phyloP scores from a whole-genome alignment of 1,140 invertebrate species.

The Caerostris extrusa region DNA sequence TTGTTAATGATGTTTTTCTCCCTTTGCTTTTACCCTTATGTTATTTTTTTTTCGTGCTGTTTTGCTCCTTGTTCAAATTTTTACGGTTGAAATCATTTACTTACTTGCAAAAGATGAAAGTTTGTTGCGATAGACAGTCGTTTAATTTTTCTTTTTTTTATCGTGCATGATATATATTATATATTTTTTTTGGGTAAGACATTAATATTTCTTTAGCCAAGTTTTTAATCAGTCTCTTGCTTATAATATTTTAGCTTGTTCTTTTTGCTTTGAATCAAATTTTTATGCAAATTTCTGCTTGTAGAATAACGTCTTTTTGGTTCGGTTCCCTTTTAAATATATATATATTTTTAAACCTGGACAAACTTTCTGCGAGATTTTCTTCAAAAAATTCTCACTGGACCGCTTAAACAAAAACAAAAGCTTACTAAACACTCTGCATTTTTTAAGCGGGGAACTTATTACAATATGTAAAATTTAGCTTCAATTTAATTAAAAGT shows the following conservation, averaged over 20 bases:
- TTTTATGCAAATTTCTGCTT: background rate
- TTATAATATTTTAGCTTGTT: background rate
- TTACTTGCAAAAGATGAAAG: background rate
- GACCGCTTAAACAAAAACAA: no score
- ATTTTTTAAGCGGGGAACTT: no score
- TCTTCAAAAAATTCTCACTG: no score
- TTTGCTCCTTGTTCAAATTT: background rate
- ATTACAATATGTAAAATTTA: no score
- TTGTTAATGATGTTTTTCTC: background rate
- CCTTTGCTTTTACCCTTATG: background rate
- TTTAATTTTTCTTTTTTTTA: background rate
- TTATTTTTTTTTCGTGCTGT: background rate
- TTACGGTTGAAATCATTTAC: constrained; percentile 20
- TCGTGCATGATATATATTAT: background rate
- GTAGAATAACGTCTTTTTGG: background rate
- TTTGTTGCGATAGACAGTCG: constrained; percentile 16
- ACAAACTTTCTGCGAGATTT: no score
- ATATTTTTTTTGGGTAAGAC: background rate
- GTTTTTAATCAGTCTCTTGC: constrained; percentile 12
- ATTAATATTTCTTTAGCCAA: background rate
- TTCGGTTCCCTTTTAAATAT: no score
- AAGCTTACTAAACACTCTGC: no score
- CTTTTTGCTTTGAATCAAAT: background rate
- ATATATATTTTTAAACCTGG: background rate
- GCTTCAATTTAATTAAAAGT: no score